These are phyloP conservation scores for Actinia equina DNA, from an alignment of 64 coral and sea anemone species.

Conservation along the genomic window DNA sequence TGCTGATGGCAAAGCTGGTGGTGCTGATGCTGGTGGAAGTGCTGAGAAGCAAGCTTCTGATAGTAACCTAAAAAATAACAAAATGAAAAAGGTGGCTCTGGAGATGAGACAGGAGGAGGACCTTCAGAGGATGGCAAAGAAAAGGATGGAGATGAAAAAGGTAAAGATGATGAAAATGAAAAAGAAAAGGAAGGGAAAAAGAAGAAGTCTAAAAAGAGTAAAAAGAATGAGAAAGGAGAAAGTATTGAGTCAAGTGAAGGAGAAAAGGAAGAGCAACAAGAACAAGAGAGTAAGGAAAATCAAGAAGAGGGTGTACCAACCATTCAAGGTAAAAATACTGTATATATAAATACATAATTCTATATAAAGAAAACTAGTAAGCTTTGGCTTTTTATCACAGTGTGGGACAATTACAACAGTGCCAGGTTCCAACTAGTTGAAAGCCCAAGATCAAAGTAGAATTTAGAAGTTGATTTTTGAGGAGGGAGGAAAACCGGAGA, in stretches of 20 bases:
- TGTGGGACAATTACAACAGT: no score
- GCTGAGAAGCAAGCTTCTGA: neutral
- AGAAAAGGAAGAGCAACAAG: conserved; percentile 10
- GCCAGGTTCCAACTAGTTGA: no score
- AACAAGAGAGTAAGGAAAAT: conserved; percentile 18
- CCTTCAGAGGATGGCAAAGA: neutral
- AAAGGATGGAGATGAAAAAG: neutral
- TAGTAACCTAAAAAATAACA: neutral
- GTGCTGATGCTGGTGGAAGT: neutral
- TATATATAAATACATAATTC: no score
- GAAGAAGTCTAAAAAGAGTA: conserved; percentile 42
- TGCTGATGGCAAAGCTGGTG: neutral
- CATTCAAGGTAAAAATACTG: neutral
- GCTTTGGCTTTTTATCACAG: no score
- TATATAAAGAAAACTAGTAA: no score
- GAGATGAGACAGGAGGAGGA: neutral
- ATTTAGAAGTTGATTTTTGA: no score
- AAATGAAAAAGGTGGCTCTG: neutral
- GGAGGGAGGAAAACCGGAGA: no score
- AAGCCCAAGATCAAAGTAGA: no score
- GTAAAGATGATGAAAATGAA: conserved; percentile 1
- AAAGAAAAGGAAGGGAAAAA: conserved; percentile 6
- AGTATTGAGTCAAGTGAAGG: conserved; percentile 21
- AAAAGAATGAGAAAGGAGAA: conserved; percentile 40
- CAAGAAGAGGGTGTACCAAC: conserved; percentile 16